Evolutionary conservation across 2,797 vertebrate genomes (phyloP).

Genomic region (Rallus crepitans): DNA sequence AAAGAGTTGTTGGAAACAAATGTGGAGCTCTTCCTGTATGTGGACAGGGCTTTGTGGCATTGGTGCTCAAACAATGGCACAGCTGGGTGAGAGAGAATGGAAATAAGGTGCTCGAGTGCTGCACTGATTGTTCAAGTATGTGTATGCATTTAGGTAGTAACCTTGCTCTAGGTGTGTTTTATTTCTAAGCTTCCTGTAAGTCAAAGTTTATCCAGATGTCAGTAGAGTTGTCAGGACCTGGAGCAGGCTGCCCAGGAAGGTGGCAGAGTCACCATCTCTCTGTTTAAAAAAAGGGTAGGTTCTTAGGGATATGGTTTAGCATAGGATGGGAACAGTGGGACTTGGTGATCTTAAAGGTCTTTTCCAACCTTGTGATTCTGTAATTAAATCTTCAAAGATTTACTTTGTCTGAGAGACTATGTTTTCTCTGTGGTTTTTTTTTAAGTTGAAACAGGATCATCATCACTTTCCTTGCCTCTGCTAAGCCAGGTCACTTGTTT

Average conservation of each 20-base stretch:
- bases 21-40: neutral
- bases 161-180: neutral
- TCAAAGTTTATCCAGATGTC: neutral
- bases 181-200: neutral
- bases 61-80: neutral
- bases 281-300: too few species aligned
- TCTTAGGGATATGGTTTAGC: too few species aligned
- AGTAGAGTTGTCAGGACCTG: neutral
- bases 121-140: neutral
- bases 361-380: too few species aligned
- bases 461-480: neutral
- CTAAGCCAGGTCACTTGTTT: neutral
- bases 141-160: neutral
- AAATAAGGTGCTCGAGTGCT: neutral
- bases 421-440: neutral
- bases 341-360: too few species aligned
- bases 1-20: neutral
- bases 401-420: neutral
- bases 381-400: too few species aligned
- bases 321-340: too few species aligned
- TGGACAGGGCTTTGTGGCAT: neutral
- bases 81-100: neutral
- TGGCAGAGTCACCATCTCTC: too few species aligned
- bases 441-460: neutral
- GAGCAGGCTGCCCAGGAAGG: too few species aligned